Percentiles rank a stretch among this genome's conserved stretches.
Evolutionary conservation across 2,113 vertebrate species (phyloP).

Genomic region (Sphyrna mokarran): DNA sequence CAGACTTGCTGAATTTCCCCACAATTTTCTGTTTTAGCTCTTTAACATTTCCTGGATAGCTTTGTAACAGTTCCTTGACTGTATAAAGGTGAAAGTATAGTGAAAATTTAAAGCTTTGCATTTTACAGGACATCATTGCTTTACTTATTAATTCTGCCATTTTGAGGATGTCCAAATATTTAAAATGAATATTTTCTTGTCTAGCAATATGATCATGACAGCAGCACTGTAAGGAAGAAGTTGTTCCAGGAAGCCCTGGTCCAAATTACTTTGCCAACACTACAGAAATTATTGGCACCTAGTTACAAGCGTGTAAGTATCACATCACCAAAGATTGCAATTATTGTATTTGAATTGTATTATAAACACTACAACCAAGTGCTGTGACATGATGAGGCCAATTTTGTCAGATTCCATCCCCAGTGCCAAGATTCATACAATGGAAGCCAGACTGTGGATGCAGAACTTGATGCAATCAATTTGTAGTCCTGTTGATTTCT

Average conservation of each 20-base stretch:
- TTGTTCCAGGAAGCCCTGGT: slow-evolving; percentile 79
- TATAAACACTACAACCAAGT: background rate
- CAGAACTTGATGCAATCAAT: background rate
- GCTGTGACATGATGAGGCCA: background rate
- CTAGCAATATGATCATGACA: slow-evolving; percentile 91
- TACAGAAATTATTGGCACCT: slow-evolving; percentile 73
- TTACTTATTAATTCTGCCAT: background rate
- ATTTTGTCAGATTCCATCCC: background rate
- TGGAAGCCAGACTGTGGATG: background rate
- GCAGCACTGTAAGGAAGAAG: slow-evolving; percentile 82
- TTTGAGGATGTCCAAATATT: background rate
- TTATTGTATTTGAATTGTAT: no score
- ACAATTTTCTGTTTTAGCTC: no score
- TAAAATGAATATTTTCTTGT: background rate
- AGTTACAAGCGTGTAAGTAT: slow-evolving; percentile 70
- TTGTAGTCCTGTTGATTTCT: background rate
- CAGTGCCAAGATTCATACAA: background rate
- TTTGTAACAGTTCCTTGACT: background rate
- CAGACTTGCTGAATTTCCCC: no score
- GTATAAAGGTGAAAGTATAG: no score
- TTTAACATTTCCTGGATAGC: no score
- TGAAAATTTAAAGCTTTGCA: background rate
- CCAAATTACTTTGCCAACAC: slow-evolving; percentile 75
- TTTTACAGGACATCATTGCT: background rate
- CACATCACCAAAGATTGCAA: background rate